Evolutionary conservation across 37 sponge, comb jelly and placozoan genomes (phyloP), one percentile per base, ranked within the genome.

Genomic region (Ianthella basta): DNA sequence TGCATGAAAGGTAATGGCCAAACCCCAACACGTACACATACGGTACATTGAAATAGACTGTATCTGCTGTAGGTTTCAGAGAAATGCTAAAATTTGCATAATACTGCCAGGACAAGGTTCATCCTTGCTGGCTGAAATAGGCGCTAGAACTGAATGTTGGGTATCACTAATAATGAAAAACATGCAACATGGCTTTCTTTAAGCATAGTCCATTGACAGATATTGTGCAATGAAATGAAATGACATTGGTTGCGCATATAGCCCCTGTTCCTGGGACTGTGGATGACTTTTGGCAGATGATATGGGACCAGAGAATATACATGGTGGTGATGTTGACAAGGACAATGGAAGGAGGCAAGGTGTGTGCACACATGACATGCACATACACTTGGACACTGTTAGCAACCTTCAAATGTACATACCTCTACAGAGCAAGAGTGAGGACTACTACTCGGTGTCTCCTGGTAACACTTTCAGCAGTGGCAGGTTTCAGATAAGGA

Each of bases 261-360:
- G 70, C 32, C 1, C 70, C 70, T 5, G 6, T 69, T 69, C 70
- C 70, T 18, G 19, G 32, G 29, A 32, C 70, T 18, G 34, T 69
- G 29, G 18, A 18, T 16, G 70, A 69, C 34, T 69, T 69, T 33
- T 69, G 70, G 70, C 70, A 69, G 34, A 69, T 69, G 70, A 30
- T 69, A 13, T 69, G 70, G 70, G 70, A 69, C 70, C 70, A 69
- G 6, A 32, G 27, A 27, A 35, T 6, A 16, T 3, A 30, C 18
- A 69, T 69, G 27, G 34, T 69, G 18, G 34, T 69, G 33, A 13
- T 30, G 70, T 33, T 69, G 15, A 69, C 70, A 0, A 69, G 27
- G 34, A 69, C 1, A 27, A 6, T 69, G 70, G 70, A 69, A 18
- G 34, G 34, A 18, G 4, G 35, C 10, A 69, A 69, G 70, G 70